Percentiles rank a stretch among this genome's conserved stretches.
phyloP scores from a whole-genome alignment of 2,888 invertebrate genomes.

The Parnassius glacialis region DNA sequence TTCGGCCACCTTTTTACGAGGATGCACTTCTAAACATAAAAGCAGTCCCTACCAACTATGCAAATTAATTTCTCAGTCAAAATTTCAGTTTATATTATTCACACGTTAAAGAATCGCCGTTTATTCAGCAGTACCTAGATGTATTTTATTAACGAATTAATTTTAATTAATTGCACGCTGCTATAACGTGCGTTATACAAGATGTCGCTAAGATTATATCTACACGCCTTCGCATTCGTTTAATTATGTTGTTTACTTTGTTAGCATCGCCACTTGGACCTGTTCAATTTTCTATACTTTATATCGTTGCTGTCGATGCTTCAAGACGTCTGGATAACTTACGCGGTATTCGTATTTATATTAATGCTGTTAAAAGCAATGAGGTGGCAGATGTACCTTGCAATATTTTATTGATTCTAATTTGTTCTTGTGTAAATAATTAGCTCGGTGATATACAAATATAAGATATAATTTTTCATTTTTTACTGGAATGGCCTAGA shows the following conservation, averaged over 20 bases:
- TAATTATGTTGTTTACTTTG: conserved; percentile 28
- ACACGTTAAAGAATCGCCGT: conserved; percentile 11
- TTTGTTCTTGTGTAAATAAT: not conserved
- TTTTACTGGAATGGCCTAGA: no score
- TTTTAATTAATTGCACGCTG: conserved; percentile 34
- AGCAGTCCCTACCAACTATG: not conserved
- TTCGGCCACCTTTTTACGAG: no score
- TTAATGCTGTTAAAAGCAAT: conserved; percentile 14
- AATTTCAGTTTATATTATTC: conserved; percentile 8
- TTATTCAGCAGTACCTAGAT: conserved; percentile 14
- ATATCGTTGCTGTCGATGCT: conserved; percentile 11
- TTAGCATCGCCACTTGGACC: conserved; percentile 19
- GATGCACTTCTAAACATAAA: no score
- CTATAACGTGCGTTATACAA: conserved; percentile 21
- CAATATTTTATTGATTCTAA: not conserved
- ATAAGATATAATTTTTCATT: no score
- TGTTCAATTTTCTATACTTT: conserved; percentile 24
- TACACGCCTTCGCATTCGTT: conserved; percentile 20
- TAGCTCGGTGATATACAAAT: not conserved
- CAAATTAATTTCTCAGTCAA: conserved; percentile 7
- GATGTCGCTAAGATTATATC: conserved; percentile 24
- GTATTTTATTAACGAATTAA: conserved; percentile 31
- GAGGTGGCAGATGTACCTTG: conserved; percentile 1
- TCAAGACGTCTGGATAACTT: conserved; percentile 8
- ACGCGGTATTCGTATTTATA: conserved; percentile 1